Evolutionary conservation across 35 echinoderm and acorn worm genomes (phyloP).

Genomic region (Lytechinus pictus): DNA sequence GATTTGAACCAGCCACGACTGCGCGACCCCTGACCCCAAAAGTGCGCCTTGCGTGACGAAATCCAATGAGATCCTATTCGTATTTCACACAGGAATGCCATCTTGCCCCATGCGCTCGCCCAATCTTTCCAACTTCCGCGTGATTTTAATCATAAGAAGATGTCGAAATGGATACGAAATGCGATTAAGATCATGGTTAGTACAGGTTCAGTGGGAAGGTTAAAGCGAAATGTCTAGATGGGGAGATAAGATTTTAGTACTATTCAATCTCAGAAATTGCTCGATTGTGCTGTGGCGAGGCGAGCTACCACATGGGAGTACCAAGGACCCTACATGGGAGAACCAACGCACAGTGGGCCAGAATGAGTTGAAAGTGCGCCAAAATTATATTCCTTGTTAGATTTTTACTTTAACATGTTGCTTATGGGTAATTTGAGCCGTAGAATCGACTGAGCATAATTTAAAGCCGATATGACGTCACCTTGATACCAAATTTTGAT

Average conservation of each 20-base stretch:
- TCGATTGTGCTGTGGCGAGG: no score
- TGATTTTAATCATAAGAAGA: background rate
- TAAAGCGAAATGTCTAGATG: background rate
- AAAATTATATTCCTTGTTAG: no score
- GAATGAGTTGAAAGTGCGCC: no score
- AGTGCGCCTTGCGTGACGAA: constrained; percentile 21
- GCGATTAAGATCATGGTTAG: background rate
- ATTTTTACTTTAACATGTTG: no score
- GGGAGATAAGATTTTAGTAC: background rate
- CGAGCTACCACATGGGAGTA: no score
- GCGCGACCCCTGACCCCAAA: background rate
- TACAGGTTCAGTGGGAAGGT: background rate
- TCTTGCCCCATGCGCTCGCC: background rate
- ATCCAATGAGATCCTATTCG: constrained; percentile 19
- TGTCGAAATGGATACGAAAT: background rate
- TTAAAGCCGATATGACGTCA: no score
- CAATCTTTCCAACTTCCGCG: background rate
- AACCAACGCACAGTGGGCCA: no score
- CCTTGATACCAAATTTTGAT: no score
- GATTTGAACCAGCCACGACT: background rate
- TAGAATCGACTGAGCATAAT: no score
- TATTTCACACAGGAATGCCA: background rate
- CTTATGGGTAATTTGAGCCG: no score
- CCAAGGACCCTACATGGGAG: no score
- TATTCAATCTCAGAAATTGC: no score